phyloP scores from a whole-genome alignment of 2,113 vertebrate species.

The Cichladusa arquata region DNA sequence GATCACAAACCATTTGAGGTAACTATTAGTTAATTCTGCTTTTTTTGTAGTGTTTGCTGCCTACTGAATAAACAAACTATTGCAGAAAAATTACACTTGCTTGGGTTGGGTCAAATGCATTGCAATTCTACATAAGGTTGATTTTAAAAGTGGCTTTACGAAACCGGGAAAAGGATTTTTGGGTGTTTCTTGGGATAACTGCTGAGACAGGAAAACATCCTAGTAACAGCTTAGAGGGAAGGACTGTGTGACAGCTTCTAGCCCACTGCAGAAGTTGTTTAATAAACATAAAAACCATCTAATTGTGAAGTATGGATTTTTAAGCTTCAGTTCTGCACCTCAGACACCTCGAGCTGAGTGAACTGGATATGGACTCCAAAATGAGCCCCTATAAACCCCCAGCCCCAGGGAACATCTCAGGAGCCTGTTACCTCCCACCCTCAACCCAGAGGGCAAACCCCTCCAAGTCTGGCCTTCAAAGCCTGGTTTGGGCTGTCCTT shows the following conservation, averaged over 20 bases:
- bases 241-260: background rate
- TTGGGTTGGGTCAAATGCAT: background rate
- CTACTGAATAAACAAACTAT: background rate
- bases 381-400: background rate
- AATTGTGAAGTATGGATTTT: background rate
- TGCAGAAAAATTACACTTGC: background rate
- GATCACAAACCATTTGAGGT: background rate
- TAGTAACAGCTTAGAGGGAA: background rate
- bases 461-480: rapidly evolving
- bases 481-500: background rate
- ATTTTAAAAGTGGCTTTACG: background rate
- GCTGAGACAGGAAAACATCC: background rate
- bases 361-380: rapidly evolving
- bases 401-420: background rate
- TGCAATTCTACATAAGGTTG: background rate
- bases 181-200: background rate
- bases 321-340: background rate
- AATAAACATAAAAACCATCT: background rate
- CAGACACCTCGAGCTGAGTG: background rate
- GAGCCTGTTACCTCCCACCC: rapidly evolving
- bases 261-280: background rate
- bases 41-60: background rate
- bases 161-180: background rate
- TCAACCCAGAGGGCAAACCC: rapidly evolving
- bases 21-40: background rate